These are phyloP conservation scores for Folsomia manolachei DNA, from an alignment of 2,888 invertebrate genomes.

Conservation along the genomic window DNA sequence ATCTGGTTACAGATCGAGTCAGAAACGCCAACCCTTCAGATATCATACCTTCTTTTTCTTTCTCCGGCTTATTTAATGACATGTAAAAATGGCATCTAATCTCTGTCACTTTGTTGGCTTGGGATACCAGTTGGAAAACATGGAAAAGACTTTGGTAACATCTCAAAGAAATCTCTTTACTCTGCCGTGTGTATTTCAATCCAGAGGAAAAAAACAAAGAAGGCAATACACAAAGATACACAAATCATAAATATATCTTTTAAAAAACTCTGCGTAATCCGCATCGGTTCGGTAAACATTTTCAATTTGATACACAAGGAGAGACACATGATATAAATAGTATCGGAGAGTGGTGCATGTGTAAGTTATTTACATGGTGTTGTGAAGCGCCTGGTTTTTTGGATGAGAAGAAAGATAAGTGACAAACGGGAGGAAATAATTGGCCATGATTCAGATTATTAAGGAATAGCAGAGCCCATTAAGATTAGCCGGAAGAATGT, in stretches of 20 bases:
- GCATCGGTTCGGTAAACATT: not conserved
- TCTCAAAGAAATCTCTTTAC: no score
- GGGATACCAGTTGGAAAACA: not conserved
- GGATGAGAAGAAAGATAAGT: not conserved
- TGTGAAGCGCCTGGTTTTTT: not conserved
- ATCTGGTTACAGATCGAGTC: conserved; percentile 15
- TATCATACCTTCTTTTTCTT: no score
- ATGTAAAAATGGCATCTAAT: not conserved
- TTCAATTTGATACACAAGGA: not conserved
- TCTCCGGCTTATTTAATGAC: not conserved
- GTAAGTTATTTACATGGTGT: no score
- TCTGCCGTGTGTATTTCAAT: no score
- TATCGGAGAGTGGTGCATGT: not conserved
- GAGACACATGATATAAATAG: not conserved
- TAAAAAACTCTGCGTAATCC: not conserved
- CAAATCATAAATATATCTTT: conserved; percentile 20
- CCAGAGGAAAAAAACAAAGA: not conserved
- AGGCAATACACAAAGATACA: not conserved
- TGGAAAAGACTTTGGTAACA: no score
- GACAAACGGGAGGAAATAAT: conserved; percentile 12
- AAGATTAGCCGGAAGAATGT: conserved; percentile 22
- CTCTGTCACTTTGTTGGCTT: not conserved
- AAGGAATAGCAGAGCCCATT: conserved; percentile 21
- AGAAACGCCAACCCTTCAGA: not conserved
- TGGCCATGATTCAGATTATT: conserved; percentile 27